Evolutionary conservation across 1,140 invertebrate species (phyloP).

Genomic region (Drosophila hydei): DNA sequence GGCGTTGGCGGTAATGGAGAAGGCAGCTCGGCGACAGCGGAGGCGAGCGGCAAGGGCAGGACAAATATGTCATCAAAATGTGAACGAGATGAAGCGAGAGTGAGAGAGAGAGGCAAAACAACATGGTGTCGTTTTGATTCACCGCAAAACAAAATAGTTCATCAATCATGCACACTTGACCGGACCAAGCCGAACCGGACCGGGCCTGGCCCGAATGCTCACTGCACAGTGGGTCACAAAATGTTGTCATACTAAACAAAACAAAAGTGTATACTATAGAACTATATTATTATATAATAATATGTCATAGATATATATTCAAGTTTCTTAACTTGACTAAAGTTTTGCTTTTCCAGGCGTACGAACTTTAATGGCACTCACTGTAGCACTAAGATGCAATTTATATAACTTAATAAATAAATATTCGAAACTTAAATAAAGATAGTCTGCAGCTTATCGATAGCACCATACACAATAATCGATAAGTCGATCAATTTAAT

Average conservation of each 20-base stretch:
- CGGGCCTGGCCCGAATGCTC: slow-evolving; percentile 13
- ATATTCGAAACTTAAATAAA: background rate
- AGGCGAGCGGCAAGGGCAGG: background rate
- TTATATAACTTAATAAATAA: too few species aligned
- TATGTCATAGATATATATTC: too few species aligned
- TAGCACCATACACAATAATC: background rate
- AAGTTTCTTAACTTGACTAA: too few species aligned
- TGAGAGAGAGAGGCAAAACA: slow-evolving; percentile 13
- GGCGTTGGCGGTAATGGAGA: slow-evolving; percentile 5
- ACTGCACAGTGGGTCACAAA: slow-evolving; percentile 35
- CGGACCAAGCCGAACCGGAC: slow-evolving; percentile 33
- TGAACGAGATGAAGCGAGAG: slow-evolving; percentile 24
- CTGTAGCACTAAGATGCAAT: too few species aligned
- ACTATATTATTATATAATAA: too few species aligned
- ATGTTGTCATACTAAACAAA: background rate
- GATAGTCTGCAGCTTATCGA: background rate
- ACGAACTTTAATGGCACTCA: too few species aligned
- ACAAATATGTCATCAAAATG: slow-evolving; percentile 75
- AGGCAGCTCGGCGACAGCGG: background rate
- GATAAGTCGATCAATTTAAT: too few species aligned
- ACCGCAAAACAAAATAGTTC: slow-evolving; percentile 81
- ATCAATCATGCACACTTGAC: slow-evolving; percentile 82
- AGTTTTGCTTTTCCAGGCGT: too few species aligned
- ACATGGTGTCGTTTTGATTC: slow-evolving; percentile 80
- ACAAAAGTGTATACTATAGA: too few species aligned